These are phyloP conservation scores for Neelides folsomi DNA, from an alignment of 2,888 invertebrate species.

Conservation along the genomic window DNA sequence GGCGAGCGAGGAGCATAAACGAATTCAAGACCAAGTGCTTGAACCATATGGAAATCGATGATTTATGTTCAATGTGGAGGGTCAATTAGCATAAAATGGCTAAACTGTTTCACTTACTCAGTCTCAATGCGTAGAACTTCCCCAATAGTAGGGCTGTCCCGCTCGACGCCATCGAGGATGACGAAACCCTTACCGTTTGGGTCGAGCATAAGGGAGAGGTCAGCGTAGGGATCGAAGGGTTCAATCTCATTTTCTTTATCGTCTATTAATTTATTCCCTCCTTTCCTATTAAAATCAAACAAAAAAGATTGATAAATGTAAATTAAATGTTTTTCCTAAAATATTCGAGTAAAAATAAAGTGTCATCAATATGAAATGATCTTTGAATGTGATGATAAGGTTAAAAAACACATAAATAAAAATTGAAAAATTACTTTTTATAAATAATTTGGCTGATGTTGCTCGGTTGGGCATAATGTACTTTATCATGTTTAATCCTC, in stretches of 20 bases:
- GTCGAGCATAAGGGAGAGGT: constrained; percentile 26
- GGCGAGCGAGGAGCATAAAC: too few species aligned
- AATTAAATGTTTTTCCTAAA: too few species aligned
- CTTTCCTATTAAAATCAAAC: too few species aligned
- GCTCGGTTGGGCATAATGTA: constrained; percentile 29
- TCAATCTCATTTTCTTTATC: constrained; percentile 26
- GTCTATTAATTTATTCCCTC: constrained; percentile 14
- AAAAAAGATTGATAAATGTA: constrained; percentile 3
- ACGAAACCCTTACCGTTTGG: constrained; percentile 40
- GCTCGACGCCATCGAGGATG: constrained; percentile 45
- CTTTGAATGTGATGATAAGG: too few species aligned
- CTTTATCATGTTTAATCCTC: constrained; percentile 28
- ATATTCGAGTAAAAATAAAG: too few species aligned
- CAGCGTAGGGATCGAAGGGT: constrained; percentile 23
- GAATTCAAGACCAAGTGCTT: too few species aligned
- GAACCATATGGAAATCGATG: too few species aligned
- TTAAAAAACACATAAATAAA: neutral
- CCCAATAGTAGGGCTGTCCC: constrained; percentile 56
- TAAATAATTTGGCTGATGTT: constrained; percentile 31
- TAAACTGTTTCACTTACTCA: constrained; percentile 40
- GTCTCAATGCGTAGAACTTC: constrained; percentile 51
- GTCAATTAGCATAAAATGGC: neutral
- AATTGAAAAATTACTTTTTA: constrained; percentile 15
- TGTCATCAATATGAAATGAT: too few species aligned
- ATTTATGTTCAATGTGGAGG: neutral